These are phyloP conservation scores for Cotesia congregata DNA, from an alignment of 2,888 invertebrate genomes.

Conservation along the genomic window DNA sequence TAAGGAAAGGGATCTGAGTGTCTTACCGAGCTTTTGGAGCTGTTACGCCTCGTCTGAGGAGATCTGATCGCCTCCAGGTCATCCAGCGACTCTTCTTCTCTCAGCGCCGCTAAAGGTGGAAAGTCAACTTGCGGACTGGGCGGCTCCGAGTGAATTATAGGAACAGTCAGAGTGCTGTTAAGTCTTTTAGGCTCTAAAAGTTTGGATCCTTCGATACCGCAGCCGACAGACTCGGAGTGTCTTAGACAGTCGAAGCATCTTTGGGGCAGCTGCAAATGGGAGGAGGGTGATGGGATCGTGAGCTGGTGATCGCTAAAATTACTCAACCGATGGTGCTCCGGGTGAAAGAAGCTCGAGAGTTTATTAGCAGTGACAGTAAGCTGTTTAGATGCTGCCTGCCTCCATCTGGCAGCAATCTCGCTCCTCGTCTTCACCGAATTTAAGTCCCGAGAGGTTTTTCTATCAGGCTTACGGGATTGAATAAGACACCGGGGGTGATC, in stretches of 20 bases:
- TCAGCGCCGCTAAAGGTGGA: slow-evolving; percentile 54
- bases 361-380: slow-evolving; percentile 60
- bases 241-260: slow-evolving; percentile 52
- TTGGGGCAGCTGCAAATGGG: slow-evolving; percentile 38
- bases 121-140: slow-evolving; percentile 63
- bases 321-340: slow-evolving; percentile 42
- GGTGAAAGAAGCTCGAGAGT: slow-evolving; percentile 53
- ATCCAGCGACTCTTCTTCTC: slow-evolving; percentile 48
- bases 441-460: neutral
- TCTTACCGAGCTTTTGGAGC: slow-evolving; percentile 52
- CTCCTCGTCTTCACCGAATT: slow-evolving; percentile 30
- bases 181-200: slow-evolving; percentile 53
- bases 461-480: slow-evolving; percentile 35
- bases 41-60: slow-evolving; percentile 18
- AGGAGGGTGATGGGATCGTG: slow-evolving; percentile 26
- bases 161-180: slow-evolving; percentile 56
- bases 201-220: slow-evolving; percentile 49
- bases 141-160: slow-evolving; percentile 64
- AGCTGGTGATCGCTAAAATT: slow-evolving; percentile 33
- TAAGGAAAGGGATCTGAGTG: slow-evolving; percentile 63
- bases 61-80: slow-evolving; percentile 13
- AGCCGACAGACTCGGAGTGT: slow-evolving; percentile 57
- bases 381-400: slow-evolving; percentile 50
- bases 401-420: slow-evolving; percentile 24
- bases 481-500: slow-evolving; percentile 51